These are phyloP conservation scores for Acheta domesticus DNA, from an alignment of 2,888 invertebrate genomes.

Conservation along the genomic window DNA sequence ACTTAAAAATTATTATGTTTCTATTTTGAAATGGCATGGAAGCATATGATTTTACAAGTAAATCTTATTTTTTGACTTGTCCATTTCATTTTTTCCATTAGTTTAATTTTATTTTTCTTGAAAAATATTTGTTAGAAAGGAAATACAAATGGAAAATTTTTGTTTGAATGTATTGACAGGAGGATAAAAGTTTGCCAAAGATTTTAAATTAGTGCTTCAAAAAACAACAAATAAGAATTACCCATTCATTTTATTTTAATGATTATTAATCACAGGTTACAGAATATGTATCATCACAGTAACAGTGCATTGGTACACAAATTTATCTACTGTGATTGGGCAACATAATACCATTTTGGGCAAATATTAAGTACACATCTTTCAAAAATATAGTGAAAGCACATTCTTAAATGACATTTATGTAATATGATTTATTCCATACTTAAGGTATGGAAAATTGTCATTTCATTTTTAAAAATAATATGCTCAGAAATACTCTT, in stretches of 20 bases:
- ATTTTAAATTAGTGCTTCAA: too few relatives aligned
- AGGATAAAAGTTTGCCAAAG: too few relatives aligned
- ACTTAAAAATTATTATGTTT: too few relatives aligned
- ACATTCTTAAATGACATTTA: neutral
- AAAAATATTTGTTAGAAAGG: too few relatives aligned
- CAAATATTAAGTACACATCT: neutral
- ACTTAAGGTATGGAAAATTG: neutral
- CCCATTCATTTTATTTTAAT: neutral
- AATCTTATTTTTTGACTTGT: too few relatives aligned
- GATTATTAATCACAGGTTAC: neutral
- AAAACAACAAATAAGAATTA: neutral
- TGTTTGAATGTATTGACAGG: too few relatives aligned
- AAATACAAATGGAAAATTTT: too few relatives aligned
- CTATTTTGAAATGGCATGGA: too few relatives aligned
- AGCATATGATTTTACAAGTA: too few relatives aligned
- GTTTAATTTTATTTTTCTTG: too few relatives aligned
- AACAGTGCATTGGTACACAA: constrained; percentile 11
- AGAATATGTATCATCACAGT: constrained; percentile 1
- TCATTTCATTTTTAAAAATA: neutral
- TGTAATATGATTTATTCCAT: neutral
- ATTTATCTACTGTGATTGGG: neutral
- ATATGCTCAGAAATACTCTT: neutral
- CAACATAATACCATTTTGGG: neutral
- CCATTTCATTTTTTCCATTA: too few relatives aligned
- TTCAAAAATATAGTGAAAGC: neutral